phyloP scores from a whole-genome alignment of 2,888 invertebrate genomes.

The Dilophus febrilis region DNA sequence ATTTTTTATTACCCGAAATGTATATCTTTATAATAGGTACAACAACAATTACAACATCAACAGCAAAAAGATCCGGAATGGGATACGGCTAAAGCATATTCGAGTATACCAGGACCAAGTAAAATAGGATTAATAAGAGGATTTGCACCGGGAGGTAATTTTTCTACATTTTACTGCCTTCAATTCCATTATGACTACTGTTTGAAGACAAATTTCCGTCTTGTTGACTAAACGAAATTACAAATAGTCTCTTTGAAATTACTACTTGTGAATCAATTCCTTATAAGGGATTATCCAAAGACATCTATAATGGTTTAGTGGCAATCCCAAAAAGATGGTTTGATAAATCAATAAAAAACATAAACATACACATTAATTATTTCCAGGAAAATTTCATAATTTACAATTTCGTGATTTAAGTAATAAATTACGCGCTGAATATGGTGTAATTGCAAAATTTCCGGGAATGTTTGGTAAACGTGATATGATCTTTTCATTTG shows the following conservation, averaged over 20 bases:
- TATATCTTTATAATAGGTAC: no score
- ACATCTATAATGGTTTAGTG: no score
- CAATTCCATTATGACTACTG: no score
- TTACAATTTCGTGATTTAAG: not conserved
- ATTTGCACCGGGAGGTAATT: constrained; percentile 1
- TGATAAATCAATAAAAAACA: no score
- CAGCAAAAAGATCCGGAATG: constrained; percentile 1
- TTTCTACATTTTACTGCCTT: no score
- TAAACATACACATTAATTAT: no score
- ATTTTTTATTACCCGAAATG: no score
- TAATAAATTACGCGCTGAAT: constrained; percentile 7
- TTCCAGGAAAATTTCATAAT: not conserved
- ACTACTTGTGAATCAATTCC: no score
- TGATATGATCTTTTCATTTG: constrained; percentile 28
- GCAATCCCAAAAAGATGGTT: no score
- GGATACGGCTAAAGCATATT: constrained; percentile 1
- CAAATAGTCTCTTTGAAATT: no score
- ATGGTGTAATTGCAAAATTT: constrained; percentile 25
- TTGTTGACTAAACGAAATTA: not conserved
- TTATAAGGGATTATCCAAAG: no score
- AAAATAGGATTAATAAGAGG: not conserved
- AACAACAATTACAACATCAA: no score
- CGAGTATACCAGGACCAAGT: constrained; percentile 2
- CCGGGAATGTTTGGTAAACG: constrained; percentile 19
- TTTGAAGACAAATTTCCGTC: not conserved